A percentile compares a stretch with the other conserved stretches of the same genome.
These are phyloP conservation scores for Sebastolobus alascanus DNA, from an alignment of 2,797 vertebrate genomes.

Conservation along the genomic window DNA sequence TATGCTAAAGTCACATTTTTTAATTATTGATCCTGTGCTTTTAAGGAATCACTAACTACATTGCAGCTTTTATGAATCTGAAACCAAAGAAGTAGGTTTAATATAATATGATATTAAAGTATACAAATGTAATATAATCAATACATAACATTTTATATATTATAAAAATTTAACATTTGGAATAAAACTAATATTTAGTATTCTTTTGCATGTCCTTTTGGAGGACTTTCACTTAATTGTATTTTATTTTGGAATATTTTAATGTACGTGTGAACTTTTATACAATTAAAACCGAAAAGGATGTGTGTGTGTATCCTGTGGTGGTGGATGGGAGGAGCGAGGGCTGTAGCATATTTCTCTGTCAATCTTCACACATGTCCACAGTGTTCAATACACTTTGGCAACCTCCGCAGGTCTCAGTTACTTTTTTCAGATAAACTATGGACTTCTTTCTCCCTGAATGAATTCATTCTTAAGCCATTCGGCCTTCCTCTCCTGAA, in stretches of 20 bases:
- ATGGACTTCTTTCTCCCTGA: constrained; percentile 81
- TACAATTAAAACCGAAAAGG: neutral
- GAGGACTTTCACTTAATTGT: neutral
- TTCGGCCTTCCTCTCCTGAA: constrained; percentile 84
- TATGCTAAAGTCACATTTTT: neutral
- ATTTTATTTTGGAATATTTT: constrained; percentile 6
- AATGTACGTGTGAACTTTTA: neutral
- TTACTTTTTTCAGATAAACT: constrained; percentile 80
- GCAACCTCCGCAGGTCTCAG: constrained; percentile 74
- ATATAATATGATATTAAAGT: neutral
- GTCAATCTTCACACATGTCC: constrained; percentile 75
- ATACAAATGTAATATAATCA: neutral
- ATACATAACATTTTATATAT: neutral
- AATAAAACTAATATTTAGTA: neutral
- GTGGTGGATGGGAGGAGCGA: neutral
- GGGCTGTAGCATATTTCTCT: constrained; percentile 52
- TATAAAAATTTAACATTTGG: neutral
- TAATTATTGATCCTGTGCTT: neutral
- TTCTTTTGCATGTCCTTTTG: neutral
- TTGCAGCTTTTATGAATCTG: neutral
- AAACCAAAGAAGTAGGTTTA: neutral
- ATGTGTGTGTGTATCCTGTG: constrained; percentile 30
- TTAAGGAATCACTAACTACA: neutral
- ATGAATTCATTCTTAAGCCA: constrained; percentile 82
- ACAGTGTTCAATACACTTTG: constrained; percentile 71